A percentile compares a stretch with the other conserved stretches of the same genome.
Conservation (phyloP, 2,888 invertebrate species). For the Leptogaster cylindrica region DNA sequence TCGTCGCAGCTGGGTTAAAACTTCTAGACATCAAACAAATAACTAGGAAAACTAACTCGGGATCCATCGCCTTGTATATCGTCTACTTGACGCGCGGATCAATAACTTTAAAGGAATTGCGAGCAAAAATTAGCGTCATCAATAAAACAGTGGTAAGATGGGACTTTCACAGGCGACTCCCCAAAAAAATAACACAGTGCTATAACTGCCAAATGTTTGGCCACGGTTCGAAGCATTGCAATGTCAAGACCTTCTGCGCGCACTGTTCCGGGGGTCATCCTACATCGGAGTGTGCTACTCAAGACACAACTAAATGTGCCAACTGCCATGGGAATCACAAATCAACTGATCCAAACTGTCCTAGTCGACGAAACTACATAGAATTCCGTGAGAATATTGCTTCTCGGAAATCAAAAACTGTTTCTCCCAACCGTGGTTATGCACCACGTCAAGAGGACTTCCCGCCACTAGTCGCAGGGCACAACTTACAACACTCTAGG, state of each 20-base stretch:
- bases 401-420: too few relatives aligned
- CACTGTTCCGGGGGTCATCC: not conserved
- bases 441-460: too few relatives aligned
- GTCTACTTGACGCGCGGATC: too few relatives aligned
- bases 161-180: not conserved
- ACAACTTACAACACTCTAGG: too few relatives aligned
- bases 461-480: too few relatives aligned
- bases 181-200: constrained; percentile 9
- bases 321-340: constrained; percentile 20
- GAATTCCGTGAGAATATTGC: constrained; percentile 3
- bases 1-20: too few relatives aligned
- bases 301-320: constrained; percentile 6
- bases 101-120: too few relatives aligned
- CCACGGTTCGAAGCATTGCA: constrained; percentile 7
- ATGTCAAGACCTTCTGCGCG: constrained; percentile 8
- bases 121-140: not conserved
- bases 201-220: constrained; percentile 24
- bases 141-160: not conserved
- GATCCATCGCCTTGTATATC: too few relatives aligned
- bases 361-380: not conserved
- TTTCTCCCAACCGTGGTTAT: too few relatives aligned
- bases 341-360: constrained; percentile 1
- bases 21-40: too few relatives aligned
- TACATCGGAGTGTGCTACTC: not conserved
- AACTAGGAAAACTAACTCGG: too few relatives aligned